Conservation (phyloP, 2,888 invertebrate species). For the Agrilus biguttatus region DNA sequence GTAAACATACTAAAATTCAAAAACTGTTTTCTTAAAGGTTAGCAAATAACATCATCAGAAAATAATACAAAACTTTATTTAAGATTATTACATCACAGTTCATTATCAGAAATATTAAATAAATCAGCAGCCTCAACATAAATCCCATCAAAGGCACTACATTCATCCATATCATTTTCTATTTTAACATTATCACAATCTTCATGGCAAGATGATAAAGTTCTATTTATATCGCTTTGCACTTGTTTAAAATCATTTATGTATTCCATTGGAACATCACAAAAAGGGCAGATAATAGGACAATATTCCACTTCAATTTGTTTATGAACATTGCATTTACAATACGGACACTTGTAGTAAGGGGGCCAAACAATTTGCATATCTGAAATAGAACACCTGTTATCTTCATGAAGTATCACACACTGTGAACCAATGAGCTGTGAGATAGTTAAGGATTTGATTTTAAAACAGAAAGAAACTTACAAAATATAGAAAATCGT, state of each 20-base stretch:
- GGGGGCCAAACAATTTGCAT: slow-evolving; percentile 23
- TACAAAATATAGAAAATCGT: too few species aligned
- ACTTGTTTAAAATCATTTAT: not conserved
- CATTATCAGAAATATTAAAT: too few species aligned
- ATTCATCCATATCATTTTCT: slow-evolving; percentile 13
- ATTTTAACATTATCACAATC: slow-evolving; percentile 14
- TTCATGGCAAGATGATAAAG: not conserved
- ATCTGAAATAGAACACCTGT: slow-evolving; percentile 22
- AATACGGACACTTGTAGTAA: slow-evolving; percentile 23
- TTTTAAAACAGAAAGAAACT: slow-evolving; percentile 1
- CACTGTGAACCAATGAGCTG: slow-evolving; percentile 23
- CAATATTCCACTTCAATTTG: slow-evolving; percentile 16
- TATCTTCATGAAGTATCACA: slow-evolving; percentile 22
- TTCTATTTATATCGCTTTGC: not conserved
- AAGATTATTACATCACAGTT: too few species aligned
- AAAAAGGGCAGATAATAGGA: slow-evolving; percentile 22
- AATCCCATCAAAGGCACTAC: slow-evolving; percentile 18
- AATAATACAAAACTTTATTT: too few species aligned
- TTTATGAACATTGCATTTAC: slow-evolving; percentile 20
- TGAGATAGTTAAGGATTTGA: slow-evolving; percentile 8
- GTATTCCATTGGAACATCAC: slow-evolving; percentile 22
- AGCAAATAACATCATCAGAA: too few species aligned
- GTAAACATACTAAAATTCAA: too few species aligned
- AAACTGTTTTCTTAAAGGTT: too few species aligned
- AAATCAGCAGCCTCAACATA: slow-evolving; percentile 11